These are phyloP conservation scores for Adelphocoris suturalis DNA, from an alignment of 2,888 invertebrate species.

Conservation along the genomic window DNA sequence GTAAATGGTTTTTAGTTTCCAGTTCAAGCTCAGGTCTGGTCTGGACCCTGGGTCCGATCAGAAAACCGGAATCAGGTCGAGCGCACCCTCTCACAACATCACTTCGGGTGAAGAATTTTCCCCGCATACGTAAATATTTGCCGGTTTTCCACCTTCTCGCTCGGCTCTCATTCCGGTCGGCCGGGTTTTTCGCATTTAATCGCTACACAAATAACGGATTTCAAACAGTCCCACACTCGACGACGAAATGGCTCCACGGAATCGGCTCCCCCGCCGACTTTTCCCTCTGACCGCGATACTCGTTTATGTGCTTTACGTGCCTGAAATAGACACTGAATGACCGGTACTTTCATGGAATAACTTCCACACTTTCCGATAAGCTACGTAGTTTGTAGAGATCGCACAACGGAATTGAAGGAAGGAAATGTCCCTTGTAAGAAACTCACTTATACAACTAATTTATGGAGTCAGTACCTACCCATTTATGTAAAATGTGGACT, in stretches of 20 bases:
- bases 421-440: no score
- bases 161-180: conserved; percentile 9
- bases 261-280: background rate
- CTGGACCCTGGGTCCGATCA: background rate
- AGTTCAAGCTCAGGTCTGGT: no score
- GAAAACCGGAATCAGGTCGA: background rate
- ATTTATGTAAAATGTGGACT: no score
- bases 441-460: no score
- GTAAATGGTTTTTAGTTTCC: no score
- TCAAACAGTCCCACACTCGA: background rate
- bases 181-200: conserved; percentile 26
- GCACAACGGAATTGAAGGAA: no score
- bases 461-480: no score
- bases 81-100: background rate
- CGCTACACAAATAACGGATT: conserved; percentile 32
- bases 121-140: conserved; percentile 22
- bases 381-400: no score
- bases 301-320: background rate
- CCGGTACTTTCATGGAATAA: no score
- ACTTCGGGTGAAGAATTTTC: conserved; percentile 20
- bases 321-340: no score
- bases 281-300: background rate
- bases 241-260: background rate
- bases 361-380: no score
- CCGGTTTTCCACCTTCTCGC: conserved; percentile 26